A percentile compares a stretch with the other conserved stretches of the same genome.
These are phyloP conservation scores for Masticophis lateralis DNA, from an alignment of 2,797 vertebrate species.

Conservation along the genomic window DNA sequence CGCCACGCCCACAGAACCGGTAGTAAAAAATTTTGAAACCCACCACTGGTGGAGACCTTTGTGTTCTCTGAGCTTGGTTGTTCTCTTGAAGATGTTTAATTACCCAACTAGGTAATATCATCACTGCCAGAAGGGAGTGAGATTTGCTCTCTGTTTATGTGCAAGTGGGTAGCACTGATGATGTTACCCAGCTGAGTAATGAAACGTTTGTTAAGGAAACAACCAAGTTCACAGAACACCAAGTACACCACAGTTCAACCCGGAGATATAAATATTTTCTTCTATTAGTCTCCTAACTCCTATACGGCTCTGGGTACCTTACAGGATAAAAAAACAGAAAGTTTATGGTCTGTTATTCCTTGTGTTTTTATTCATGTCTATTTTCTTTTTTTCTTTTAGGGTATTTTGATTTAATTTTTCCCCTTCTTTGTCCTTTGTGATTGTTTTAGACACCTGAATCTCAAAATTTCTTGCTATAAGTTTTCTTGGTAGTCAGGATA, in stretches of 20 bases:
- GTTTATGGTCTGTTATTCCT: neutral
- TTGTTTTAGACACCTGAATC: neutral
- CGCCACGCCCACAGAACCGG: too few species aligned
- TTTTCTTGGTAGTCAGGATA: neutral
- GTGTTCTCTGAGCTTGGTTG: neutral
- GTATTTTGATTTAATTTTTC: neutral
- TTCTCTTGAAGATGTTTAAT: neutral
- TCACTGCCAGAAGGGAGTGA: neutral
- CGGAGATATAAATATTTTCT: neutral
- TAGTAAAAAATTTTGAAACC: too few species aligned
- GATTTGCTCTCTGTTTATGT: neutral
- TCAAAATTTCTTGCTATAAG: neutral
- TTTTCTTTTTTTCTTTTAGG: neutral
- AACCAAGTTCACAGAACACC: neutral
- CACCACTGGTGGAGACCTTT: too few species aligned
- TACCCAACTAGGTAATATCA: neutral
- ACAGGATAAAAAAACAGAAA: neutral
- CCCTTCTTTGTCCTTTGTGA: neutral
- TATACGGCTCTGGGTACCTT: neutral
- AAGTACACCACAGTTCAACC: neutral
- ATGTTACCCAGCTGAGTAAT: neutral
- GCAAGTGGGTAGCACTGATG: neutral
- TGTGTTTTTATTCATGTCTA: neutral
- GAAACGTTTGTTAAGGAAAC: neutral
- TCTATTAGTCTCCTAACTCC: neutral